phyloP scores from a whole-genome alignment of 2,113 vertebrate genomes.

The Menidia beryllina region DNA sequence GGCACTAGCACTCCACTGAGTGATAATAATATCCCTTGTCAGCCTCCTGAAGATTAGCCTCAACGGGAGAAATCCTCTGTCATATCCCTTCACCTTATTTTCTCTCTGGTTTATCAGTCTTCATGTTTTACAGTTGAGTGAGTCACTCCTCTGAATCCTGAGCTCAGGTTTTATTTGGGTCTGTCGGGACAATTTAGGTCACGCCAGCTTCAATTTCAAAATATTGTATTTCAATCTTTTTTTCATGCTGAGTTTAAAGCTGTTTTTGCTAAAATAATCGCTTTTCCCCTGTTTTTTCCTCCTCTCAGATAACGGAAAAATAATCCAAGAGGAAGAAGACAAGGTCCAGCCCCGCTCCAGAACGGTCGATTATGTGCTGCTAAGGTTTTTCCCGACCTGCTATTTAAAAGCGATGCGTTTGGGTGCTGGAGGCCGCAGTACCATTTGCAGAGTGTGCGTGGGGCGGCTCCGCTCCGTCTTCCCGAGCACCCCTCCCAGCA shows the following conservation, averaged over 20 bases:
- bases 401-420: slow-evolving; percentile 74
- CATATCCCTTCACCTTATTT: slow-evolving; percentile 61
- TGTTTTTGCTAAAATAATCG: slow-evolving; percentile 9
- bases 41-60: slow-evolving; percentile 75
- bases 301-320: slow-evolving; percentile 33
- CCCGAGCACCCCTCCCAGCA: slow-evolving; percentile 63
- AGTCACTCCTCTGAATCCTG: slow-evolving; percentile 27
- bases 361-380: slow-evolving; percentile 48
- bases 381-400: slow-evolving; percentile 33
- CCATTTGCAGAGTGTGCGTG: slow-evolving; percentile 57
- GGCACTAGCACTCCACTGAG: slow-evolving; percentile 29
- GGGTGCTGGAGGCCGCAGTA: slow-evolving; percentile 64
- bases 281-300: background rate
- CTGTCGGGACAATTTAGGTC: slow-evolving; percentile 25
- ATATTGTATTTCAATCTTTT: slow-evolving; percentile 13
- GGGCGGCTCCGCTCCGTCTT: slow-evolving; percentile 65
- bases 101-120: slow-evolving; percentile 32
- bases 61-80: slow-evolving; percentile 71
- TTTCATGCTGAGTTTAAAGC: background rate
- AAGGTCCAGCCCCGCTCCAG: slow-evolving; percentile 11
- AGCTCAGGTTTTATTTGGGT: slow-evolving; percentile 15
- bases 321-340: slow-evolving; percentile 18
- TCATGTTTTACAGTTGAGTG: slow-evolving; percentile 35
- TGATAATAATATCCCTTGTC: slow-evolving; percentile 76
- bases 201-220: slow-evolving; percentile 20